Evolutionary conservation across 2,888 invertebrate species (phyloP).

Genomic region (Listrodromus nycthemerus): DNA sequence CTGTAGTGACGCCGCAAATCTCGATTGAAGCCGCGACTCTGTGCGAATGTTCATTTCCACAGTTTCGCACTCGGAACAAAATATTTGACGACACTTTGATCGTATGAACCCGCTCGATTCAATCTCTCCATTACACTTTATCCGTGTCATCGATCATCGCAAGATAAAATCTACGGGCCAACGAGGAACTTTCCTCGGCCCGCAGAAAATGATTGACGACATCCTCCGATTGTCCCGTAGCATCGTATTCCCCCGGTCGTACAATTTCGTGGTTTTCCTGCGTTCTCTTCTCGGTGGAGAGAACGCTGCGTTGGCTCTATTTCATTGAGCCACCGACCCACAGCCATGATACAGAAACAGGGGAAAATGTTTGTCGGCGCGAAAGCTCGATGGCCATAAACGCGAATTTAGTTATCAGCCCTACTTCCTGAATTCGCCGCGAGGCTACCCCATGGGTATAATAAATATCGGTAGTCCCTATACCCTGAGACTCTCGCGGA

Average conservation of each 20-base stretch:
- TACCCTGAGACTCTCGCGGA: constrained; percentile 71
- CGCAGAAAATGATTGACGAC: constrained; percentile 52
- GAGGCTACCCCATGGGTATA: constrained; percentile 75
- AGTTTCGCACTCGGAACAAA: neutral
- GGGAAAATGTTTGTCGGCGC: constrained; percentile 40
- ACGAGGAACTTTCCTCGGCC: constrained; percentile 11
- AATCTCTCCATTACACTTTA: constrained; percentile 46
- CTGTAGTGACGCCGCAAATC: neutral
- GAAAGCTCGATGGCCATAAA: constrained; percentile 71
- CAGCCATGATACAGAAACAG: neutral
- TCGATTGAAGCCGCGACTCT: neutral
- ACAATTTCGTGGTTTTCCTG: constrained; percentile 56
- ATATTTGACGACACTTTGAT: constrained; percentile 33
- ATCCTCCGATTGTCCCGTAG: neutral
- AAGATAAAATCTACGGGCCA: constrained; percentile 46
- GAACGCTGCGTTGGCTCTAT: neutral
- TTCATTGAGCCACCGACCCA: constrained; percentile 29
- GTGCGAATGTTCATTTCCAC: neutral
- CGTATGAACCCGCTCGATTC: constrained; percentile 1
- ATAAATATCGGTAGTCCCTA: constrained; percentile 78
- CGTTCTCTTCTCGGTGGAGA: neutral
- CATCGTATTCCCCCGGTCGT: constrained; percentile 36
- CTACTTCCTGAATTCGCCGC: constrained; percentile 40
- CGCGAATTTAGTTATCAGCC: constrained; percentile 81
- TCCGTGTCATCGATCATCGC: constrained; percentile 45